phyloP scores from a whole-genome alignment of 35 echinoderm and acorn worm species.

The Patiria miniata region DNA sequence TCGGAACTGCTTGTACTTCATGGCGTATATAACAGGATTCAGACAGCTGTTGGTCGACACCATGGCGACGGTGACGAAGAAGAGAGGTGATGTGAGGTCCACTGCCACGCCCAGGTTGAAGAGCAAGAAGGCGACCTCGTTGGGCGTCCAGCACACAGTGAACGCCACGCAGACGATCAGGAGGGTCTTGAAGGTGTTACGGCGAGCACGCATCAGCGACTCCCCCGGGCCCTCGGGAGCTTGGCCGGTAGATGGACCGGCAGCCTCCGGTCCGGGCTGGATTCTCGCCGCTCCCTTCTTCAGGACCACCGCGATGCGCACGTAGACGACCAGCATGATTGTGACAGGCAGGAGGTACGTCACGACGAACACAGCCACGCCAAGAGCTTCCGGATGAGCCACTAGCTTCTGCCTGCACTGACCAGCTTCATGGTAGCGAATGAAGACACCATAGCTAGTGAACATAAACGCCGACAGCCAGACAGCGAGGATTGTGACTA shows the following conservation, averaged over 20 bases:
- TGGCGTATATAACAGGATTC: constrained; percentile 76
- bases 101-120: constrained; percentile 54
- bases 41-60: constrained; percentile 61
- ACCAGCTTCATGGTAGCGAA: background rate
- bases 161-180: no score
- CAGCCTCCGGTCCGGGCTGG: no score
- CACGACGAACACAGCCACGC: background rate
- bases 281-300: no score
- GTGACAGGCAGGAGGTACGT: no score
- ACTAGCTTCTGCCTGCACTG: no score
- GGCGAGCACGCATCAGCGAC: no score
- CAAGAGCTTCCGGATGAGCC: background rate
- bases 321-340: constrained; percentile 39
- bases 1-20: no score
- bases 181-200: no score
- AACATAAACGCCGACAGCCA: constrained; percentile 21
- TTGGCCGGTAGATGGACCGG: no score
- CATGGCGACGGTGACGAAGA: constrained; percentile 51
- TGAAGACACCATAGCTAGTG: background rate
- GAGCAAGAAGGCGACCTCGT: constrained; percentile 49
- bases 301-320: constrained; percentile 34
- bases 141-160: no score
- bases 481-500: background rate
- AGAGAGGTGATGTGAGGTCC: constrained; percentile 39
- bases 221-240: no score